Evolutionary conservation across 2,113 vertebrate species (phyloP).

Genomic region (Periophthalmus modestus): DNA sequence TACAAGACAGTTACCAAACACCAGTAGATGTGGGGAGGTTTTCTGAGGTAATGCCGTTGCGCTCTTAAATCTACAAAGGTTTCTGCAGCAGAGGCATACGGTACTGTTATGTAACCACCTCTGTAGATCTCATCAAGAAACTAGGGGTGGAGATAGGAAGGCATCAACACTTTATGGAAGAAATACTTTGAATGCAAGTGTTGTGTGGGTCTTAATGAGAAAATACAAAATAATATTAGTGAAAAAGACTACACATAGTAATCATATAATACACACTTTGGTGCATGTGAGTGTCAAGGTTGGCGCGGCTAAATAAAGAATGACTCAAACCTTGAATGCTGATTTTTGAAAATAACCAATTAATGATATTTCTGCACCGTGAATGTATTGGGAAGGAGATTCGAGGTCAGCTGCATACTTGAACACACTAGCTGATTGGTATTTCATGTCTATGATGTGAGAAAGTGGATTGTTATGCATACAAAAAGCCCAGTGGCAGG

Average conservation of each 20-base stretch:
- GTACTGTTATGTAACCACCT: slow-evolving; percentile 21
- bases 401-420: background rate
- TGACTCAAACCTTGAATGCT: slow-evolving; percentile 5
- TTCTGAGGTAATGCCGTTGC: slow-evolving; percentile 40
- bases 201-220: background rate
- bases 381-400: background rate
- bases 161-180: slow-evolving; percentile 34
- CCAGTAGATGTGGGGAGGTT: slow-evolving; percentile 11
- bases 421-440: background rate
- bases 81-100: slow-evolving; percentile 15
- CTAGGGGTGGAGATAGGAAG: slow-evolving; percentile 1
- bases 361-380: background rate
- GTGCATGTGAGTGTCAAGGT: background rate
- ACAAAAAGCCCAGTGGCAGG: background rate
- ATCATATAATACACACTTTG: slow-evolving; percentile 24
- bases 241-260: background rate
- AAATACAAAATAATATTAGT: background rate
- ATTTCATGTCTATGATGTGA: background rate
- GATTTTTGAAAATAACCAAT: slow-evolving; percentile 34
- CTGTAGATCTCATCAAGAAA: slow-evolving; percentile 32
- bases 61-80: slow-evolving; percentile 19
- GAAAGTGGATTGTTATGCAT: background rate
- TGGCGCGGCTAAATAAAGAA: slow-evolving; percentile 4
- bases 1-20: background rate
- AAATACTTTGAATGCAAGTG: slow-evolving; percentile 30